Base-by-base conservation (phyloP, 2,113 vertebrate species). In the Galbula dea region DNA sequence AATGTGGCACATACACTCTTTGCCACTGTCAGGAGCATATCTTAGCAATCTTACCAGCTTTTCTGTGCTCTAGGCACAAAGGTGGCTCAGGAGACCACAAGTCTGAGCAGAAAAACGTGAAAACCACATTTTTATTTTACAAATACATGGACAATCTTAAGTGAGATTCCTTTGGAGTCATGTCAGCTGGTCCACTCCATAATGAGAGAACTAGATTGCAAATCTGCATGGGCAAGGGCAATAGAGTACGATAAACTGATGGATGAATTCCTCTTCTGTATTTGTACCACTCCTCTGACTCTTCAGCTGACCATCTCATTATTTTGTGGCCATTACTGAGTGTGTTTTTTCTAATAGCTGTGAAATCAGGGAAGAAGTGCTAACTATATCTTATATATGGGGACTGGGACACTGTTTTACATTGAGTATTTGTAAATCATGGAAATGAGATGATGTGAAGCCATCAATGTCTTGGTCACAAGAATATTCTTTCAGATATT, bases 221-320 rank as follows among this genome's bases (percentile, higher is more conserved):
- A 5, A 61, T 54, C 61, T 57, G 9, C 7, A 4, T 16, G 36
- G 29, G 13, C 54, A 55, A 54, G n/a, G 34, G 15, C 12, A 67
- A 8, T 37, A 11, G 26, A 16, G 21, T 26, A 59, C 0, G 0
- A 6, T 8, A 41, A 13, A 19, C 11, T 78, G 11, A 22, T 11
- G 19, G 14, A 4, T 65, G n/a, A 93, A 52, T 65, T 79, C 27
- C 41, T 39, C 12, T 29, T 74, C 34, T 32, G 4, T 72, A 19
- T 71, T 66, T 1, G 2, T 27, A 13, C 12, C 14, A 16, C 5
- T 6, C 0, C 46, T 11, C 36, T 46, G 41, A 15, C 10, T 66
- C 21, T 69, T 81, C 13, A 41, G 7, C 39, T 76, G 41, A 79
- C 22, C 27, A 27, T 37, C 8, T 6, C 3, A 2, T 34, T 57